phyloP scores from a whole-genome alignment of 2,113 vertebrate genomes.

The Heterocephalus glaber region DNA sequence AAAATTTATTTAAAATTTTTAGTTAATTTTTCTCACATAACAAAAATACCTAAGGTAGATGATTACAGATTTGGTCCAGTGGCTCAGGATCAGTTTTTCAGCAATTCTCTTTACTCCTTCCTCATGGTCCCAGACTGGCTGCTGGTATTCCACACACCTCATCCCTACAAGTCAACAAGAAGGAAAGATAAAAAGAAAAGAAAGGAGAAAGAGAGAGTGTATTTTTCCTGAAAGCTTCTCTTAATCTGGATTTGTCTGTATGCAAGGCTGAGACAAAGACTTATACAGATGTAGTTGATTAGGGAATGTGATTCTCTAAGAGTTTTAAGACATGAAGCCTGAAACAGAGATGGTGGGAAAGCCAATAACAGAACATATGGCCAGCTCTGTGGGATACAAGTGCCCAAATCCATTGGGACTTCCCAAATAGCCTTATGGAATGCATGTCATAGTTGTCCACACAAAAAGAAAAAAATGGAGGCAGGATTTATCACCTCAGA shows the following conservation, averaged over 20 bases:
- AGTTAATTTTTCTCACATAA: constrained; percentile 1
- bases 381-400: not conserved
- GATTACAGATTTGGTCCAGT: not conserved
- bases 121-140: not conserved
- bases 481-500: not conserved
- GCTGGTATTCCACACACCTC: not conserved
- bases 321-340: not conserved
- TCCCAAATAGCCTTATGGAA: not conserved
- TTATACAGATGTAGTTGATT: not conserved
- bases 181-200: not conserved
- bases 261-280: constrained; percentile 14
- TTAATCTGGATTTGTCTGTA: not conserved
- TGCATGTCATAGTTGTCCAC: not conserved
- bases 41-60: not conserved
- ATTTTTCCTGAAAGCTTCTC: not conserved
- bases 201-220: not conserved
- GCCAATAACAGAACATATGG: not conserved
- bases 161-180: not conserved
- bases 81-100: not conserved
- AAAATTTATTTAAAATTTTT: not conserved
- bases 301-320: not conserved
- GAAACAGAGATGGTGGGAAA: not conserved
- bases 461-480: not conserved
- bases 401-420: not conserved
- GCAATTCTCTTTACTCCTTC: not conserved